Evolutionary conservation across 2,888 invertebrate species (phyloP).

Genomic region (Selenia dentaria): DNA sequence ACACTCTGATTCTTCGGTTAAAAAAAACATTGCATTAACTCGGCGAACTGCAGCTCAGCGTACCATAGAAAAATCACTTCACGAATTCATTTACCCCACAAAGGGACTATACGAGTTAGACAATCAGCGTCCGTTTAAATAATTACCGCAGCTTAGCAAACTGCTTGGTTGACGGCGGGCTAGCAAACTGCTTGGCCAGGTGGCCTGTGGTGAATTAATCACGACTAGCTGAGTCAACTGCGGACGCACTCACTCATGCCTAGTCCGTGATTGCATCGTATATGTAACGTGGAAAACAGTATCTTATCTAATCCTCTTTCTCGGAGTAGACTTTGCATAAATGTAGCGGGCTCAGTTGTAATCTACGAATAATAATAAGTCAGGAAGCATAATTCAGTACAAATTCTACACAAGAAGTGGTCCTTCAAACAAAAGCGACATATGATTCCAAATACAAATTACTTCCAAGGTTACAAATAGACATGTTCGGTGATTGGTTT

Average conservation of each 20-base stretch:
- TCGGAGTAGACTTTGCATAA: no score
- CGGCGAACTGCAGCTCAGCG: no score
- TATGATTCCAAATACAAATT: no score
- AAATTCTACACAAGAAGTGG: no score
- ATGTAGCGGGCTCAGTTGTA: no score
- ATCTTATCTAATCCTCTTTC: background rate
- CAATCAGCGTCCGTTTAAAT: slow-evolving; percentile 43
- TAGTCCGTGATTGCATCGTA: slow-evolving; percentile 16
- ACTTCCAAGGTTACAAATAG: no score
- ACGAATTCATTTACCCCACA: slow-evolving; percentile 4
- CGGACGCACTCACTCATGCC: slow-evolving; percentile 26
- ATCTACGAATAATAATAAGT: no score
- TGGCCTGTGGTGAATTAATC: slow-evolving; percentile 64
- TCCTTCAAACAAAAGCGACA: no score
- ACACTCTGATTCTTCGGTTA: no score
- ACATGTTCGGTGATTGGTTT: no score
- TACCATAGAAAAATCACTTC: background rate
- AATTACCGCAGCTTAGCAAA: slow-evolving; percentile 34
- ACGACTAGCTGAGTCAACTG: slow-evolving; percentile 61
- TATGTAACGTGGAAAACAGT: slow-evolving; percentile 2
- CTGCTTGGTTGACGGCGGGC: slow-evolving; percentile 40
- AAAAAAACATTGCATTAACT: no score
- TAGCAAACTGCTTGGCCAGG: slow-evolving; percentile 52
- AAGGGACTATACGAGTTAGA: slow-evolving; percentile 20
- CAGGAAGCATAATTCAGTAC: no score